A percentile compares a stretch with the other conserved stretches of the same genome.
phyloP scores from a whole-genome alignment of 2,113 vertebrate genomes.

The Trichomycterus rosablanca region DNA sequence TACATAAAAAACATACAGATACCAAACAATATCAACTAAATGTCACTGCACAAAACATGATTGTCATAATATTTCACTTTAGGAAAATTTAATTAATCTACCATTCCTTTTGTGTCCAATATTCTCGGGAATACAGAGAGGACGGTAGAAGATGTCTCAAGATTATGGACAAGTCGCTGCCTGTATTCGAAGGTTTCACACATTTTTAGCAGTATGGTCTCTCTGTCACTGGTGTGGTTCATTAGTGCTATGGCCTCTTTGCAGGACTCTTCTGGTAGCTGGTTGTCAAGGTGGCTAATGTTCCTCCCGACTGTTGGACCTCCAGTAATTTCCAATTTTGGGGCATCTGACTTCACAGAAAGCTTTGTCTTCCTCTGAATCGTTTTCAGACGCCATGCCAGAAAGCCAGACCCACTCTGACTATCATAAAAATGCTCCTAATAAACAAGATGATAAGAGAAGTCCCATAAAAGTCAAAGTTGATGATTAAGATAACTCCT shows the following conservation, averaged over 20 bases:
- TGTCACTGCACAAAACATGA: background rate
- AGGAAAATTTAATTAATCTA: too few species aligned
- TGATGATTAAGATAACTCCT: too few species aligned
- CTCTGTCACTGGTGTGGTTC: conserved; percentile 25
- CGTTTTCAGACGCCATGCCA: conserved; percentile 41
- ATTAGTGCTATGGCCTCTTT: conserved; percentile 22
- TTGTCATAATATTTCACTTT: background rate
- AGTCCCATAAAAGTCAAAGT: too few species aligned
- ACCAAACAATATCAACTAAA: background rate
- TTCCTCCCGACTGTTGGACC: conserved; percentile 5
- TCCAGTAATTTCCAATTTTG: conserved; percentile 1
- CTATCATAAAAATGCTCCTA: conserved; percentile 44
- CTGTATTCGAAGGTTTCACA: conserved; percentile 31
- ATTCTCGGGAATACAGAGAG: conserved; percentile 27
- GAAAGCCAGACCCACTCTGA: conserved; percentile 35
- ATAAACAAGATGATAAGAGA: background rate
- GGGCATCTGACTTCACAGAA: background rate
- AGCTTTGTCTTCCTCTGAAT: conserved; percentile 28
- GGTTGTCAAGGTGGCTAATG: conserved; percentile 2
- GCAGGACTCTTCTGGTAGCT: conserved; percentile 7
- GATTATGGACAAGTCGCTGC: conserved; percentile 26
- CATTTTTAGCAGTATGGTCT: conserved; percentile 32
- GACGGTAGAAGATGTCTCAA: background rate
- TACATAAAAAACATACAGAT: background rate
- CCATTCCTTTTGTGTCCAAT: conserved; percentile 23